Base-by-base conservation (phyloP, 2,113 vertebrate species). In the Abramis brama region DNA sequence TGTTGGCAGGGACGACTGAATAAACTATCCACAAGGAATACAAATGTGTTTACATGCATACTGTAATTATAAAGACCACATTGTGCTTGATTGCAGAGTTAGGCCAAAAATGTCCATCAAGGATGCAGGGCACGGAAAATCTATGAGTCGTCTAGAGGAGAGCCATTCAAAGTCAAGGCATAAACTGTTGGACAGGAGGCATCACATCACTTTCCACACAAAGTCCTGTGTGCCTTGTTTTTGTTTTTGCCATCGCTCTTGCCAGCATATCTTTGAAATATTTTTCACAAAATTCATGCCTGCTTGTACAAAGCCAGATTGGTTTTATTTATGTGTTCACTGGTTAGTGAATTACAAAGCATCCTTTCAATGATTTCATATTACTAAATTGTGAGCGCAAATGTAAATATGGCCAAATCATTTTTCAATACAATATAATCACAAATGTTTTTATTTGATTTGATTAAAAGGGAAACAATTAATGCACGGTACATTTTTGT, bases 41-140 rank as follows among this genome's bases (percentile, higher is more conserved):
- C 33, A 80, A 66, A 66, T 80, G 59, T 80, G 78, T 80, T 64
- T 80, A 80, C 79, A 64, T 47, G 39, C 15, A 10, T 64, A 43
- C 59, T 21, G 79, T 47, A 19, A 80, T 80, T 80, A 80, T 64
- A 64, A 80, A 80, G 59, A 43, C 59, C n/a, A 80, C 39, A 64
- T 80, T 80, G 79, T 30, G 39, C 36, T 47, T 80, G 59, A 80
- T 47, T 27, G 79, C n/a, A 64, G 39, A 64, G 59, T 6, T n/a
- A 7, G 15, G 79, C 59, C 79, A 80, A 64, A n/a, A 79, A 79
- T 60, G 55, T 79, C 77, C 30, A 80, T 80, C 78, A 64, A 64
- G 36, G 23, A 76, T 30, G 30, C 47, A 52, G 47, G 3, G 25
- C 45, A 52, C 50, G 47, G 47, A 45, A 76, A 76, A 52, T 52